Conservation (phyloP, 2,113 vertebrate species). For the Thunnus thynnus region DNA sequence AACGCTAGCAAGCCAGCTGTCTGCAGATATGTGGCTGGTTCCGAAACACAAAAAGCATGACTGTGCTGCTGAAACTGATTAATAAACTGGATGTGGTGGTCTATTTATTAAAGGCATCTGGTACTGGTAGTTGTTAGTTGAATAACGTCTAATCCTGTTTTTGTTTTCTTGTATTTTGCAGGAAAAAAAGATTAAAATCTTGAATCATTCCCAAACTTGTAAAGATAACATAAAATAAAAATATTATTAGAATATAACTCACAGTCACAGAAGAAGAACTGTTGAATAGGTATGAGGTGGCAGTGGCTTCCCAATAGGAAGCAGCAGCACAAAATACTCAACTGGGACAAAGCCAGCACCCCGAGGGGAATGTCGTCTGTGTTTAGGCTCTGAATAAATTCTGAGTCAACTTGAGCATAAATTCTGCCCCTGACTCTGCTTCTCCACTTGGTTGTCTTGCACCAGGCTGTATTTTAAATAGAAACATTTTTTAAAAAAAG, state of each 20-base stretch:
- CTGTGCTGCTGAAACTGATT: too few species aligned
- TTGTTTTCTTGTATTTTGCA: too few species aligned
- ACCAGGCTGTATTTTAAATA: conserved; percentile 2
- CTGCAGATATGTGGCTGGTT: too few species aligned
- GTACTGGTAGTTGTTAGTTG: too few species aligned
- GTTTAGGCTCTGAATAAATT: conserved; percentile 19
- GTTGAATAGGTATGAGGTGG: not conserved
- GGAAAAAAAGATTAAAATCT: too few species aligned
- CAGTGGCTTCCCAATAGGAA: not conserved
- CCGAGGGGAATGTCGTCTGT: conserved; percentile 1
- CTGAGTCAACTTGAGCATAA: not conserved
- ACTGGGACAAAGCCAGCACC: conserved; percentile 17
- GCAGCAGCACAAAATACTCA: not conserved
- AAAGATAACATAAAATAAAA: too few species aligned
- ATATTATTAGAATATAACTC: not conserved
- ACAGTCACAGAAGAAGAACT: not conserved
- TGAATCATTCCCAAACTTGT: too few species aligned
- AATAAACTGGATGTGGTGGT: too few species aligned
- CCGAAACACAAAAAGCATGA: too few species aligned
- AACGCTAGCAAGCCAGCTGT: too few species aligned
- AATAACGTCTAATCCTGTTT: too few species aligned
- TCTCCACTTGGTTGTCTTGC: not conserved
- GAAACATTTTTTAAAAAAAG: not conserved
- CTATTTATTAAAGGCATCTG: too few species aligned
- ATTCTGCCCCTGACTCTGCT: not conserved